Base-by-base conservation (phyloP, 2,888 invertebrate genomes). In the Cryptocephalus moraei region DNA sequence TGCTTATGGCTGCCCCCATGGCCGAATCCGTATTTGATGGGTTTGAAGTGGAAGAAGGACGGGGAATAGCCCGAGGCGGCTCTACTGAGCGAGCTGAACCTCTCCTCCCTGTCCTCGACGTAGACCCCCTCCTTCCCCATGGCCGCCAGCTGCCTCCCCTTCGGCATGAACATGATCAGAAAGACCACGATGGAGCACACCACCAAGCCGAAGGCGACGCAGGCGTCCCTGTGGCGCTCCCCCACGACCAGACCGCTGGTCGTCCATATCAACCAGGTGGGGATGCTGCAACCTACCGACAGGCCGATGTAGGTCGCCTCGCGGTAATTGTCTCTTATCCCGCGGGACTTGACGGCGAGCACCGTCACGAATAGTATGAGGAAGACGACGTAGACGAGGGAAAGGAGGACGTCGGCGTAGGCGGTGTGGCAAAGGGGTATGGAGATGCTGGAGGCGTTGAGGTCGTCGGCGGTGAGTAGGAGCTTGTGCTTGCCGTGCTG, bases 151-250 rank as follows among this genome's bases (percentile, higher is more conserved):
- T 94, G 91, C 38, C 93, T 77, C 32, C 93, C 92, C 73, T 89
- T 93, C 33, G 93, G 86, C 73, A 92, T 84, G 71, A 94, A 94
- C 93, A 94, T 93, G 48, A 92, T 83, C 59, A 91, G 79, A 71
- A 94, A 91, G 45, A 92, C 84, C 41, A 91, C 81, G 9, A 85
- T 80, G 53, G 91, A 86, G 11, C 89, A 91, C 46, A 86, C 81
- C 41, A 92, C 81, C 56, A 94, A 75, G 0, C 94, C 94, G 61
- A 90, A 91, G 14, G 92, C 93, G 46, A 93, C 78, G 71, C 91
- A 91, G 10, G 91, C 91, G 69, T 91, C 90, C 57, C 84, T 81
- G 64, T 88, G 86, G 54, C 83, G 77, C 63, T 90, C 89, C 49
- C 81, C 78, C 42, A 85, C 81, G 45, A 86, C 81, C 60, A 86